Base-by-base conservation (phyloP, 2,113 vertebrate species). In the Thamnophis sirtalis region DNA sequence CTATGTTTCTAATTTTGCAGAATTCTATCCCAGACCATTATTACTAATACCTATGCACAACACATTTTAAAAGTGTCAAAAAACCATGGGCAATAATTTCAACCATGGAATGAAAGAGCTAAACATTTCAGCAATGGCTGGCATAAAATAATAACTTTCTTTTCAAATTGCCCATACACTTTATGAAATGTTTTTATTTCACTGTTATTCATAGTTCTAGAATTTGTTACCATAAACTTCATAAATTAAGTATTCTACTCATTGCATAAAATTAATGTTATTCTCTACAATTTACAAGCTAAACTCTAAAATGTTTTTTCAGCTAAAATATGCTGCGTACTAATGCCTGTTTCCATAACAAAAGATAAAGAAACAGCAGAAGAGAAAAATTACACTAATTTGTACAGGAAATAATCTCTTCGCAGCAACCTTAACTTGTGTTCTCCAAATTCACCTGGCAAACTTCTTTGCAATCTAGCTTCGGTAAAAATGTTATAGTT, bases 41-140 rank as follows among this genome's bases (percentile, higher is more conserved):
- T 95, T 91, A 84, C 93, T 95, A 94, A 93, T 86, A 94, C 53
- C 93, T 91, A 93, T 93, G 91, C 90, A 90, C 89, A 56, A 58
- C 63, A 24, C 33, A 90, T 94, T 73, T 94, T 49, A 51, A 95
- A 93, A 92, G 84, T 92, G n/a, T 89, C 94, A 43, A 87, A 89
- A 89, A 28, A 94, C 91, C 87, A 92, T 60, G 38, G n/a, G 13
- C 68, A 63, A 4, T 85, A 51, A 91, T 85, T 22, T 24, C 68
- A 91, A 60, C 86, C 51, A 90, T 88, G 10, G 13, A 92, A 56
- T 88, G n/a, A 68, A 95, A 38, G 85, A 93, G 93, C 89, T 87
- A 95, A 60, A 50, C 85, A 89, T 90, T 90, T 90, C 87, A 87
- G 92, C 92, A 68, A 96, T 51, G 93, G 51, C 48, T 73, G 93